phyloP scores from a whole-genome alignment of 2,888 invertebrate genomes.

The Salpingus planirostris region DNA sequence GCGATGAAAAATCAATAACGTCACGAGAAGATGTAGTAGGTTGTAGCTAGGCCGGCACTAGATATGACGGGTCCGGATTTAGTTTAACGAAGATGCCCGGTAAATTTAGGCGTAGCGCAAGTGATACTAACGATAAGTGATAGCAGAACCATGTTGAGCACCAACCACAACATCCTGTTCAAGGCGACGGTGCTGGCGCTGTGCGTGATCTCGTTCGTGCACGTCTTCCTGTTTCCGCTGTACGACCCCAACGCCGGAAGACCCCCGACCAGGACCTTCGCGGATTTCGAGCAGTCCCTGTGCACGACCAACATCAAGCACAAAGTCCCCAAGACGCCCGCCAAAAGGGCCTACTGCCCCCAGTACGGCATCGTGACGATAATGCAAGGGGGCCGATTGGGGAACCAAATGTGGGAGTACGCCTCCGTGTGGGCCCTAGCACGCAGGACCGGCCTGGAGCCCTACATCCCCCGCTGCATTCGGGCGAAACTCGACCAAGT shows the following conservation, averaged over 20 bases:
- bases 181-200: conserved; percentile 50
- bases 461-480: conserved; percentile 45
- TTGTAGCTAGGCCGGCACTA: conserved; percentile 15
- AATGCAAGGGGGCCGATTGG: conserved; percentile 35
- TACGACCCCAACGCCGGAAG: conserved; percentile 41
- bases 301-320: conserved; percentile 44
- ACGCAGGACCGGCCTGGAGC: conserved; percentile 42
- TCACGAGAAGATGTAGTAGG: conserved; percentile 20
- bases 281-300: conserved; percentile 47
- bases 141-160: conserved; percentile 42
- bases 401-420: conserved; percentile 47
- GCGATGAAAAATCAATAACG: conserved; percentile 23
- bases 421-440: conserved; percentile 45
- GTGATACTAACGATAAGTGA: conserved; percentile 19
- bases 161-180: conserved; percentile 50
- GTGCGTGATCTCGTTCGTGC: conserved; percentile 50
- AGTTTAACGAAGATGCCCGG: conserved; percentile 23
- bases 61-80: conserved; percentile 8
- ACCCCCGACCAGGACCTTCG: conserved; percentile 41
- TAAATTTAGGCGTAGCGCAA: conserved; percentile 21
- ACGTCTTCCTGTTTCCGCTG: conserved; percentile 51
- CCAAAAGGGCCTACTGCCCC: conserved; percentile 37
- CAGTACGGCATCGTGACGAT: conserved; percentile 43
- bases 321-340: conserved; percentile 33
- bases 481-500: conserved; percentile 46